phyloP scores from a whole-genome alignment of 2,888 invertebrate species.

The Steromphala cineraria region DNA sequence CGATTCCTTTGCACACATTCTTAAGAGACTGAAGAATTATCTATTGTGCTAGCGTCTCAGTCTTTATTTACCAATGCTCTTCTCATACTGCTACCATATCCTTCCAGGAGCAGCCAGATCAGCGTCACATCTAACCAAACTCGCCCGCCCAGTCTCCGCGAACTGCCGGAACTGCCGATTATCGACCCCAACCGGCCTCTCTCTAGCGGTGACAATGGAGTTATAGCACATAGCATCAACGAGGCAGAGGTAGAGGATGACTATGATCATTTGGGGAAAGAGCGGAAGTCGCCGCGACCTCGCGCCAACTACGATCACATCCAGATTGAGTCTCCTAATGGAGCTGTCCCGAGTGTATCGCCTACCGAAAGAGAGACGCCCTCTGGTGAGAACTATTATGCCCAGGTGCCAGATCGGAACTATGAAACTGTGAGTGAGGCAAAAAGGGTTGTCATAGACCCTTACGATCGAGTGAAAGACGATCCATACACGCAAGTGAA shows the following conservation, averaged over 20 bases:
- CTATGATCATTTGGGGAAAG: conserved; percentile 57
- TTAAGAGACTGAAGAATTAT: too few species aligned
- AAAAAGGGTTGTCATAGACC: neutral
- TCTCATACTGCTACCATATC: too few species aligned
- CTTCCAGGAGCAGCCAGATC: conserved; percentile 46
- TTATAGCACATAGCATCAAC: neutral
- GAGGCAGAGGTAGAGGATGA: conserved; percentile 38
- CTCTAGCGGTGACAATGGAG: conserved; percentile 18
- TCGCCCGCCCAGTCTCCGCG: conserved; percentile 50
- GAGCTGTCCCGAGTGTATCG: neutral
- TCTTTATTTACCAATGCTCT: too few species aligned
- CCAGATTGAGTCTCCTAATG: neutral
- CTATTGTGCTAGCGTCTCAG: too few species aligned
- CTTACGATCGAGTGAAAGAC: conserved; percentile 3
- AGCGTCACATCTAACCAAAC: conserved; percentile 50
- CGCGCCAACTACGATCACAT: conserved; percentile 22
- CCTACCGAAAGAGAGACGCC: neutral
- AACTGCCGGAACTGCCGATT: conserved; percentile 52
- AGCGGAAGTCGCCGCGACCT: neutral
- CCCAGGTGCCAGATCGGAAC: conserved; percentile 20
- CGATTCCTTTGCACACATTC: too few species aligned
- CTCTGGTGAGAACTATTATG: conserved; percentile 12
- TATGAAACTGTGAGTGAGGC: conserved; percentile 9
- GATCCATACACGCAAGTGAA: neutral
- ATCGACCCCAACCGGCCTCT: neutral